These are phyloP conservation scores for Sebastes ruberrimus DNA, from an alignment of 2,797 vertebrate species.

Conservation along the genomic window DNA sequence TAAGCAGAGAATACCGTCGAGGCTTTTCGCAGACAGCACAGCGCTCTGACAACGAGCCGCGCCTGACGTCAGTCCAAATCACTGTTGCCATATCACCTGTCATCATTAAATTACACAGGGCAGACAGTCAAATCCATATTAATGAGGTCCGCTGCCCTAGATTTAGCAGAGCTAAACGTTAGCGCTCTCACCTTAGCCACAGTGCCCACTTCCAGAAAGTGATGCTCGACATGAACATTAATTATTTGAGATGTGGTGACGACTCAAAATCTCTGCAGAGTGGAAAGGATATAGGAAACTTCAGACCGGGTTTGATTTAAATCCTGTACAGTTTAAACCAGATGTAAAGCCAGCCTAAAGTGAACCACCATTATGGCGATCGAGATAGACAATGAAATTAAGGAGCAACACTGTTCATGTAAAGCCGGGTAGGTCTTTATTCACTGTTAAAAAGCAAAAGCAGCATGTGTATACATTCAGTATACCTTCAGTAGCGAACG, in stretches of 20 bases:
- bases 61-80: conserved; percentile 62
- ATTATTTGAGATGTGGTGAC: conserved; percentile 48
- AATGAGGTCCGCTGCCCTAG: conserved; percentile 45
- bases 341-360: too few species aligned
- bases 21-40: conserved; percentile 39
- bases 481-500: too few species aligned
- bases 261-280: conserved; percentile 35
- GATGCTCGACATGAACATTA: conserved; percentile 40
- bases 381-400: too few species aligned
- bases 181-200: conserved; percentile 36
- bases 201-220: conserved; percentile 25
- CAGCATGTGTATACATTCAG: too few species aligned
- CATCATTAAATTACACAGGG: conserved; percentile 74
- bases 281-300: conserved; percentile 13
- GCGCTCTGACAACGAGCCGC: conserved; percentile 36
- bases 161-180: conserved; percentile 51
- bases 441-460: too few species aligned
- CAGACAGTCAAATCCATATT: conserved; percentile 63
- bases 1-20: conserved; percentile 50
- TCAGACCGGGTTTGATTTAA: conserved; percentile 14
- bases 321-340: background rate
- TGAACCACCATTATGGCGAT: too few species aligned
- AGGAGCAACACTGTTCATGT: too few species aligned
- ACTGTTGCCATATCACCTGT: conserved; percentile 68
- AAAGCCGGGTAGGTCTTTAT: too few species aligned